Evolutionary conservation across 2,888 invertebrate species (phyloP).

Genomic region (Leucophenga montana): DNA sequence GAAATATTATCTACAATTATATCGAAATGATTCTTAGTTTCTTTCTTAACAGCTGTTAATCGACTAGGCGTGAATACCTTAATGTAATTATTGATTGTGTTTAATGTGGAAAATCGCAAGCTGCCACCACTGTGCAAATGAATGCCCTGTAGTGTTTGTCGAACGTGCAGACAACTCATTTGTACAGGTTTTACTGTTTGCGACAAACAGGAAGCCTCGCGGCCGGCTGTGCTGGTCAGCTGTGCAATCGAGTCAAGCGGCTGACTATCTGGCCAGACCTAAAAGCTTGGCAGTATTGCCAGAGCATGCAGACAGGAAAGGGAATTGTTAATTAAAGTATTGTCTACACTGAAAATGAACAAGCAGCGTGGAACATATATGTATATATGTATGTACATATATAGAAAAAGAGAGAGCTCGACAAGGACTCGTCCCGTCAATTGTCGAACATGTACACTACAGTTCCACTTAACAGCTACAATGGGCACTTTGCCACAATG

Average conservation of each 20-base stretch:
- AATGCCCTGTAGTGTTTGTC: slow-evolving; percentile 61
- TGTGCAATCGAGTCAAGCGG: not conserved
- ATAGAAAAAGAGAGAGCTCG: no score
- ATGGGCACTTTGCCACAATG: slow-evolving; percentile 67
- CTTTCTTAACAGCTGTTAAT: no score
- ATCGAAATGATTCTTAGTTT: no score
- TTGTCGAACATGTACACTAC: slow-evolving; percentile 66
- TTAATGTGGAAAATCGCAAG: no score
- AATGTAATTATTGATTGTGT: no score
- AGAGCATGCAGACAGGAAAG: slow-evolving; percentile 38
- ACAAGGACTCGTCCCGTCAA: slow-evolving; percentile 66
- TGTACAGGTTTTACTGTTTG: slow-evolving; percentile 53
- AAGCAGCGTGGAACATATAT: slow-evolving; percentile 43
- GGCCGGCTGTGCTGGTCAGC: slow-evolving; percentile 6
- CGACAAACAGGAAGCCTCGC: slow-evolving; percentile 27
- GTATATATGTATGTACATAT: no score
- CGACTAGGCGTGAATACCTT: no score
- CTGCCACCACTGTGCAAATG: not conserved
- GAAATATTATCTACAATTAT: no score
- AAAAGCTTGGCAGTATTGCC: not conserved
- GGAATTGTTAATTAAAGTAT: slow-evolving; percentile 68
- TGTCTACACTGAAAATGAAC: slow-evolving; percentile 68
- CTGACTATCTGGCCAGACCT: slow-evolving; percentile 5
- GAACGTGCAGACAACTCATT: slow-evolving; percentile 51
- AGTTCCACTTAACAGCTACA: slow-evolving; percentile 69